These are phyloP conservation scores for Arvicanthis niloticus DNA, from an alignment of 2,113 vertebrate species.

Conservation along the genomic window DNA sequence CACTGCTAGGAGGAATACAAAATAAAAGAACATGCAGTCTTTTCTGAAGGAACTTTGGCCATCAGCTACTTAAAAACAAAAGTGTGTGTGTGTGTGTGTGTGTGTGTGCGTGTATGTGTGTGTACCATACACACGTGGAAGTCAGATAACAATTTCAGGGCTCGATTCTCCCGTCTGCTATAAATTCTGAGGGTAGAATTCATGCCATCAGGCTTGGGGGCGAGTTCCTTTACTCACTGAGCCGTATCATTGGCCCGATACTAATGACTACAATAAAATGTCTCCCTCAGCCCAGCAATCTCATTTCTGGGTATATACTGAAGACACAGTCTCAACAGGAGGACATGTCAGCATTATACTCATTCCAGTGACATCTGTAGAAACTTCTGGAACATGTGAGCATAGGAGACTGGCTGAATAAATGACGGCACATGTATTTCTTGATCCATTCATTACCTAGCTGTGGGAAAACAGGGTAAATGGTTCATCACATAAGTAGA, in stretches of 20 bases:
- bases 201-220: background rate
- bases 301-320: background rate
- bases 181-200: background rate
- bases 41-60: background rate
- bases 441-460: background rate
- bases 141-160: background rate
- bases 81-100: background rate
- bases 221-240: background rate
- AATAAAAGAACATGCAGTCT: background rate
- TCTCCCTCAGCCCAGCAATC: background rate
- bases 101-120: background rate
- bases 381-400: background rate
- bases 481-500: background rate
- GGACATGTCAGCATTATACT: background rate
- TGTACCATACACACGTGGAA: background rate
- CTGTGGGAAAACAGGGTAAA: background rate
- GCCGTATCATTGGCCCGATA: background rate
- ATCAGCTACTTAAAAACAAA: background rate
- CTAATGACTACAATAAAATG: background rate
- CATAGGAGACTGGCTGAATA: background rate
- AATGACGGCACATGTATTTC: background rate
- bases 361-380: background rate
- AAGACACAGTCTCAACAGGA: background rate
- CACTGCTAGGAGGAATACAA: background rate
- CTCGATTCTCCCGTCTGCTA: background rate